Conservation (phyloP, 2,797 vertebrate genomes). For the Lutjanus campechanus region DNA sequence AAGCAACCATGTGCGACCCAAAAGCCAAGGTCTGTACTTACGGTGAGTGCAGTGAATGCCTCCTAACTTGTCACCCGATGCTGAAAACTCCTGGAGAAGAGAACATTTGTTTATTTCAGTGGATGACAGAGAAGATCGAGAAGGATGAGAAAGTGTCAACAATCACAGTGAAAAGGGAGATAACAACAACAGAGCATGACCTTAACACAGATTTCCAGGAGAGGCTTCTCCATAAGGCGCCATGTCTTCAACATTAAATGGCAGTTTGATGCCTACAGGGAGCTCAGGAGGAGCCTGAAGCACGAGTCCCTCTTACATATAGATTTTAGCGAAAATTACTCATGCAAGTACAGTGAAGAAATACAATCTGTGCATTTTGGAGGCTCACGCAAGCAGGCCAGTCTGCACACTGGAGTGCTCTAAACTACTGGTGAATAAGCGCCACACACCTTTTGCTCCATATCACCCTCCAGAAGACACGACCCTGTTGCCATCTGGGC, state of each 20-base stretch:
- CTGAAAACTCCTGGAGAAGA: conserved; percentile 29
- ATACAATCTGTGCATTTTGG: conserved; percentile 10
- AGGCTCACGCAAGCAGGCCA: neutral
- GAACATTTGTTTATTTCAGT: conserved; percentile 20
- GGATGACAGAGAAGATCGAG: conserved; percentile 16
- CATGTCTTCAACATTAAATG: conserved; percentile 22
- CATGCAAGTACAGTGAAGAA: neutral
- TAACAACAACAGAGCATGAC: conserved; percentile 14
- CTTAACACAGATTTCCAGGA: conserved; percentile 19
- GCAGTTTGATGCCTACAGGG: conserved; percentile 7
- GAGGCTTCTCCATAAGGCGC: conserved; percentile 19
- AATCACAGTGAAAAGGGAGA: conserved; percentile 30
- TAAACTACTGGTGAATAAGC: neutral
- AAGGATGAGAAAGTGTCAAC: conserved; percentile 19
- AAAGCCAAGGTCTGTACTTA: conserved; percentile 32
- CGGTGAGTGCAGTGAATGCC: conserved; percentile 26
- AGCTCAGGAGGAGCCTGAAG: neutral
- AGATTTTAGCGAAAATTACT: conserved; percentile 13
- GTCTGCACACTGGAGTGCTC: conserved; percentile 5
- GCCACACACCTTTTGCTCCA: conserved; percentile 7
- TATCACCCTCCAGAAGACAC: neutral
- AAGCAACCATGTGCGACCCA: conserved; percentile 1
- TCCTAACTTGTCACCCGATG: conserved; percentile 22
- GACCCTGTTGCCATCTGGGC: conserved; percentile 7
- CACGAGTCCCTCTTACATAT: neutral